Conservation (phyloP, 2,888 invertebrate genomes). For the Stratiomys singularior region DNA sequence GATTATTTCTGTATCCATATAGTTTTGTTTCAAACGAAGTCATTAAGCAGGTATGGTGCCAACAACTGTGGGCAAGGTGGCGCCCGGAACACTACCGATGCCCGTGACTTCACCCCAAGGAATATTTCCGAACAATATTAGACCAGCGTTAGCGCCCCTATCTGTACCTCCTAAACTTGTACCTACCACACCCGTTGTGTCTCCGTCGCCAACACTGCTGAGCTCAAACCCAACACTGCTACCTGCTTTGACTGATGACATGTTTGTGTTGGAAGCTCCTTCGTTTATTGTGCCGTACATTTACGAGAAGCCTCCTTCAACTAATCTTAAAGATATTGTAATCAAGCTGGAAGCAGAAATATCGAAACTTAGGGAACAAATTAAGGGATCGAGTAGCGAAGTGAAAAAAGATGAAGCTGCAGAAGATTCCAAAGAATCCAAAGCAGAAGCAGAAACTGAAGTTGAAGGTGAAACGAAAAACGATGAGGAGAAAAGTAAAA, state of each 20-base stretch:
- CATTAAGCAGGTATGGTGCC: slow-evolving; percentile 63
- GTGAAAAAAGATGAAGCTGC: slow-evolving; percentile 63
- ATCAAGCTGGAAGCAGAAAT: slow-evolving; percentile 73
- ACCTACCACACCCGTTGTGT: slow-evolving; percentile 57
- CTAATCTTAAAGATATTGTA: slow-evolving; percentile 80
- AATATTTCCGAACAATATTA: slow-evolving; percentile 72
- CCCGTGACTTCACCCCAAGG: slow-evolving; percentile 70
- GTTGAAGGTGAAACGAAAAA: slow-evolving; percentile 60
- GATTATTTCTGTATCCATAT: too few relatives aligned
- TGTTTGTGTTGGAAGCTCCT: slow-evolving; percentile 92
- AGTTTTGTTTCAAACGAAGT: slow-evolving; percentile 54
- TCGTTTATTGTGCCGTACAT: slow-evolving; percentile 94
- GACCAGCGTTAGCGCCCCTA: slow-evolving; percentile 69
- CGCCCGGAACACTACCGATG: slow-evolving; percentile 65
- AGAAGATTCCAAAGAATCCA: slow-evolving; percentile 54
- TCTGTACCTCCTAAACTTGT: slow-evolving; percentile 59
- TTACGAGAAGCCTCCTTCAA: slow-evolving; percentile 87
- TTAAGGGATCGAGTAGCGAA: slow-evolving; percentile 68
- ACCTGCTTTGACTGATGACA: slow-evolving; percentile 88
- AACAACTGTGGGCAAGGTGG: slow-evolving; percentile 55
- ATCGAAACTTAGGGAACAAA: slow-evolving; percentile 71
- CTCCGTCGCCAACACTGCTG: slow-evolving; percentile 62
- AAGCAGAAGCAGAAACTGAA: slow-evolving; percentile 56
- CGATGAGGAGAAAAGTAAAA: slow-evolving; percentile 60
- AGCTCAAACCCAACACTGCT: slow-evolving; percentile 73